Evolutionary conservation across 2,113 vertebrate genomes (phyloP).

Genomic region (Myotis yumanensis): DNA sequence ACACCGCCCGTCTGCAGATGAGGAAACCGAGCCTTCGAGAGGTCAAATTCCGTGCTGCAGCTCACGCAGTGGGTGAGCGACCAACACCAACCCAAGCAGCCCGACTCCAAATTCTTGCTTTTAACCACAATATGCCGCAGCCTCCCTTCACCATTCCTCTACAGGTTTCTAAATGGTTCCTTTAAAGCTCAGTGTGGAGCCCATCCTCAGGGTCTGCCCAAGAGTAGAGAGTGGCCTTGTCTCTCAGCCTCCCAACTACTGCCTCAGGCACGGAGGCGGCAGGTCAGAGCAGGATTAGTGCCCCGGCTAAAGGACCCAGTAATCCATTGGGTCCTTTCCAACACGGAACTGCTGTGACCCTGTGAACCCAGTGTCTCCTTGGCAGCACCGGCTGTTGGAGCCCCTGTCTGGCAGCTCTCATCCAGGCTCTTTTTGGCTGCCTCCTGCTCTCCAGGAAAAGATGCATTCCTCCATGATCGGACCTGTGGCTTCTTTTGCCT

Average conservation of each 20-base stretch:
- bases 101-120: not conserved
- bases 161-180: not conserved
- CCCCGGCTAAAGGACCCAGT: not conserved
- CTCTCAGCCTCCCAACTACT: not conserved
- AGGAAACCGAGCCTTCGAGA: not conserved
- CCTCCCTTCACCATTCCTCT: not conserved
- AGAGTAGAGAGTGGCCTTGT: not conserved
- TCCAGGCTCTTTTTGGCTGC: not conserved
- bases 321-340: not conserved
- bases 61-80: not conserved
- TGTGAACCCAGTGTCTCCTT: not conserved
- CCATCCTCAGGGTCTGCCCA: not conserved
- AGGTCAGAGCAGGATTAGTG: not conserved
- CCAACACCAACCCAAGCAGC: not conserved
- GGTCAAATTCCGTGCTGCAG: not conserved
- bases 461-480: not conserved
- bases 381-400: fast-evolving
- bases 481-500: not conserved
- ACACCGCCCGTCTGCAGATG: not conserved
- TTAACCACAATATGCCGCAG: not conserved
- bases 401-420: not conserved
- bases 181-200: not conserved
- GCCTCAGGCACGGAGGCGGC: not conserved
- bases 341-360: fast-evolving
- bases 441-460: not conserved